These are phyloP conservation scores for Colletes latitarsis DNA, from an alignment of 1,140 invertebrate species.

Conservation along the genomic window DNA sequence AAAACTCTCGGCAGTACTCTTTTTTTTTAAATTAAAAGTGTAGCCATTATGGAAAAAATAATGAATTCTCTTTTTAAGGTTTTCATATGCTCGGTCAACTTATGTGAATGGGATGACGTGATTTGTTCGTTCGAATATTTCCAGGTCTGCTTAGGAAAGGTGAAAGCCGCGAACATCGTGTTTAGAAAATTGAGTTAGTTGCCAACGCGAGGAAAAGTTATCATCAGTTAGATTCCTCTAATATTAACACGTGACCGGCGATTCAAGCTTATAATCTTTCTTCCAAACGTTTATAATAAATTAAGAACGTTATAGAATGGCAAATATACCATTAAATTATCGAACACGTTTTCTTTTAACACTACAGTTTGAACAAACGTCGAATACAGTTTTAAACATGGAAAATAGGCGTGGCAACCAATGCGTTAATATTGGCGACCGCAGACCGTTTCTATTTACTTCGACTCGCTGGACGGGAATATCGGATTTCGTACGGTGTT, in stretches of 20 bases:
- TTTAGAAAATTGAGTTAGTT: neutral
- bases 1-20: too few species aligned
- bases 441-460: neutral
- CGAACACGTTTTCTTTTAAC: too few species aligned
- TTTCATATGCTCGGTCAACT: neutral
- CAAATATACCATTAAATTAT: too few species aligned
- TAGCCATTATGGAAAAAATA: neutral
- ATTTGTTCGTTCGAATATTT: neutral
- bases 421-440: neutral
- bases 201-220: neutral
- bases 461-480: neutral
- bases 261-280: too few species aligned
- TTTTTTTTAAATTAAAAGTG: too few species aligned
- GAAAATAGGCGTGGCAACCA: too few species aligned
- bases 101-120: neutral
- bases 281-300: too few species aligned
- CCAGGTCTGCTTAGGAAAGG: neutral
- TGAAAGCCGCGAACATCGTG: neutral
- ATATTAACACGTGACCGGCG: neutral
- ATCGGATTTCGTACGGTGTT: neutral
- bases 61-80: neutral
- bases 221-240: neutral
- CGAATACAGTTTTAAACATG: too few species aligned
- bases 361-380: too few species aligned
- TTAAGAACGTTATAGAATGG: too few species aligned